Evolutionary conservation across 2,888 invertebrate species (phyloP), one percentile per base, ranked within the genome.

Genomic region (Drosophila diplacantha): DNA sequence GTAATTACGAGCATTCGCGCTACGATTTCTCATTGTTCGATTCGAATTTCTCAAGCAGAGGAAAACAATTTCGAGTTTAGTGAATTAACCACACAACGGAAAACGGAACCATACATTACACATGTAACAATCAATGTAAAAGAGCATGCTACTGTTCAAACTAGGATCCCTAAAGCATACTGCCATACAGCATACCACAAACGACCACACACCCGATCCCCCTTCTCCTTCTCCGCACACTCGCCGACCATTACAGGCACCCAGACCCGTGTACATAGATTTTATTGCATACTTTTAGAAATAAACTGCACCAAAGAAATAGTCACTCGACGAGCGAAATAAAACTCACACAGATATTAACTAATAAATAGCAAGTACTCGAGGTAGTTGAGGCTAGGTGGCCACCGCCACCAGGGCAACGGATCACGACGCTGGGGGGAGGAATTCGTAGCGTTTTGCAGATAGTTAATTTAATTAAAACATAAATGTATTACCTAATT

Each of bases 41-140:
- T 54, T 71, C 53, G 38, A 65, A 63, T 63, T 70, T 54, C 43
- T 51, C 51, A 61, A 51, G 24, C 56, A 49, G 41, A 43, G 32
- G 26, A 62, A 56, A 34, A 14, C 49, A 29, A 29, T 47, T 52
- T 52, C 51, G 37, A 52, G 54, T 65, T 61, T 61, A 61, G 66
- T 53, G 39, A 41, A 61, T 65, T 61, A 43, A 41, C 32, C 22
- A 43, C 58, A 44, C 59, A 66, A 35, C 29, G 50, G 35, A 69
- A 59, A 39, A 44, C 44, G 56, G 66, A 66, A 66, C 66, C 66
- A 66, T 58, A 49, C 64, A 64, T 70, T 49, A 63, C 38, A 70
- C 66, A 74, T 73, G 79, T 83, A 70, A 83, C 80, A 81, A 81
- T 83, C 85, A 81, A 81, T 78, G 82, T 83, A 73, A 78, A 69